A percentile compares a stretch with the other conserved stretches of the same genome.
Conservation (phyloP, 2,888 invertebrate species). For the Acleris literana region DNA sequence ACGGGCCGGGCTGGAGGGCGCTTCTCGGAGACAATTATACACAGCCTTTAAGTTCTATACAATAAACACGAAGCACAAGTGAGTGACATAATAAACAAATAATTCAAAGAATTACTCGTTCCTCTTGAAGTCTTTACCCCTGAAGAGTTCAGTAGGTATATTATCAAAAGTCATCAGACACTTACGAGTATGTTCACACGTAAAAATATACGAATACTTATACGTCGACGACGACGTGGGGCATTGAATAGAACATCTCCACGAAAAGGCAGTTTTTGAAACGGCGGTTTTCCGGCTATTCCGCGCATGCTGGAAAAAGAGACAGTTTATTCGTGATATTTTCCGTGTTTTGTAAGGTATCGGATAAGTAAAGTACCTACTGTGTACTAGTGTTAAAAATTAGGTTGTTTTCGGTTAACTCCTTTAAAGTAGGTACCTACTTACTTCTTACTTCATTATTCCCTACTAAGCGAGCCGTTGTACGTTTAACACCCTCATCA, state of each 20-base stretch:
- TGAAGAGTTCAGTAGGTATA: constrained; percentile 9
- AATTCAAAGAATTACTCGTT: constrained; percentile 44
- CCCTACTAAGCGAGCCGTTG: too few relatives aligned
- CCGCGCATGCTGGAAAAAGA: constrained; percentile 1
- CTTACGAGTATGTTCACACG: neutral
- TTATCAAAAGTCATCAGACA: constrained; percentile 7
- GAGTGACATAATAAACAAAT: constrained; percentile 42
- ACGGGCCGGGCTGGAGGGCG: constrained; percentile 43
- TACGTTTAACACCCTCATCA: too few relatives aligned
- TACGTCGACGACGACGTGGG: neutral
- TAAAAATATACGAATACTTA: neutral
- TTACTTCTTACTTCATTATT: too few relatives aligned
- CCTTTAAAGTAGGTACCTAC: too few relatives aligned
- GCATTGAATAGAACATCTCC: neutral
- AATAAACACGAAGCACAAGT: constrained; percentile 41
- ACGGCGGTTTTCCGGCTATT: constrained; percentile 21
- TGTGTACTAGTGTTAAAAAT: neutral
- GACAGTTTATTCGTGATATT: constrained; percentile 4
- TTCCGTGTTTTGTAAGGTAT: neutral
- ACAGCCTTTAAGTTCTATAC: constrained; percentile 38
- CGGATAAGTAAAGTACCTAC: neutral
- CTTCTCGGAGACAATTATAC: constrained; percentile 26
- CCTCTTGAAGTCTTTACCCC: neutral
- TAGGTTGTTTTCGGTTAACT: too few relatives aligned
- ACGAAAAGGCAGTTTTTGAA: neutral